phyloP scores from a whole-genome alignment of 2,797 vertebrate genomes.

The Pipistrellus pipistrellus region DNA sequence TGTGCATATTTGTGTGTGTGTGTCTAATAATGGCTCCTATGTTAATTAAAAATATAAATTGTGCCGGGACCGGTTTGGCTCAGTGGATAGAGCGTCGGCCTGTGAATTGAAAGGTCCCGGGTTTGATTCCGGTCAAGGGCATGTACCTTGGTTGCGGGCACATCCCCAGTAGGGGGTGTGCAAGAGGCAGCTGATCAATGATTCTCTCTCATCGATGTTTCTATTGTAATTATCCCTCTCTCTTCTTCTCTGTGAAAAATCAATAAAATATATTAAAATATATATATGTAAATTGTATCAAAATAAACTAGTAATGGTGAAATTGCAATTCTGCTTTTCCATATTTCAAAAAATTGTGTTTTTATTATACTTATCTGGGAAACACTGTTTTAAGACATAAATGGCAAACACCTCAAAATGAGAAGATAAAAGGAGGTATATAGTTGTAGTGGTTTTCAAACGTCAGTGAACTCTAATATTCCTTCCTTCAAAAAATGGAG shows the following conservation, averaged over 20 bases:
- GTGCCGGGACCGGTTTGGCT: too few relatives aligned
- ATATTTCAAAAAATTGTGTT: constrained; percentile 48
- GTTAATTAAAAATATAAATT: constrained; percentile 51
- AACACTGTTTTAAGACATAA: not conserved
- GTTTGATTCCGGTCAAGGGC: too few relatives aligned
- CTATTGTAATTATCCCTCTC: too few relatives aligned
- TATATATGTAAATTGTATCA: not conserved
- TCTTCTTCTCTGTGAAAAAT: too few relatives aligned
- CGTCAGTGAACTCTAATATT: not conserved
- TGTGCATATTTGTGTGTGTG: not conserved
- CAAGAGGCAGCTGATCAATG: too few relatives aligned
- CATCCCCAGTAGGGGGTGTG: too few relatives aligned
- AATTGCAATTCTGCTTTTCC: not conserved
- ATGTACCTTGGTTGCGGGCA: too few relatives aligned
- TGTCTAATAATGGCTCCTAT: not conserved
- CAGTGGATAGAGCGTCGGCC: too few relatives aligned
- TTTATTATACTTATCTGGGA: constrained; percentile 2
- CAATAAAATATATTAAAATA: too few relatives aligned
- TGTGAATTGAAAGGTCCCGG: too few relatives aligned
- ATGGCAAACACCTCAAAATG: not conserved
- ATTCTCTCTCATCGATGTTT: too few relatives aligned
- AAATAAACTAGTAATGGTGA: constrained; percentile 51
- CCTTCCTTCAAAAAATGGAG: not conserved
- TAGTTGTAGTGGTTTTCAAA: not conserved
- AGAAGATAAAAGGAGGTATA: not conserved